Evolutionary conservation across 35 echinoderm and acorn worm species (phyloP), one percentile per base, ranked within the genome.

Genomic region (Holothuria glaberrima): DNA sequence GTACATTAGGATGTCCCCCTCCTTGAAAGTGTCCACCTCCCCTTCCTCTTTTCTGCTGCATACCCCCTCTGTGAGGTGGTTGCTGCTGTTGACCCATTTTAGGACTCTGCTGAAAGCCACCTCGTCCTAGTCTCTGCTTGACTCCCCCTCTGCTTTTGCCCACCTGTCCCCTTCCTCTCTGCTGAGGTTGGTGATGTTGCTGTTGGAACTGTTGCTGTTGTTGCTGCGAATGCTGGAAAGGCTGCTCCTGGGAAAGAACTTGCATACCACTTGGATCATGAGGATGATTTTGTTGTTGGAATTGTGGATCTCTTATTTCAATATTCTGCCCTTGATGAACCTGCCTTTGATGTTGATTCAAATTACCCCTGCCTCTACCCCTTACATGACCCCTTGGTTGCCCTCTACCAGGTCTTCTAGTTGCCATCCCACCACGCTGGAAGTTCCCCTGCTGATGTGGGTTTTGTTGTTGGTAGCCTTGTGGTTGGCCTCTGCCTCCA

Each of bases 301-400:
- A 12, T 32, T 36, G 71, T 9, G 28, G 31, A 22, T 75, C 71
- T 38, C 21, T 18, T 21, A 41, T n/a, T 38, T 38, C 71, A 36
- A 38, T n/a, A 48, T 50, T 78, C 7, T 48, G 20, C 24, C 38
- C 20, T n/a, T 78, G 74, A 84, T 84, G 56, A 54, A 9, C 13
- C n/a, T 28, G 25, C 35, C 30, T 30, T 61, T 84, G 80, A 9
- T 59, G 80, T 14, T 84, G 52, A n/a, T 24, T 57, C 80, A 84
- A 19, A 6, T 48, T 32, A 63, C 70, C 70, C 17, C 59, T 63
- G 12, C 12, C 19, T 16, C 12, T 25, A 38, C 83, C 83, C 41
- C 83, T 86, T 36, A 67, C 24, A 14, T 86, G 83, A 66, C 83
- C 83, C n/a, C n/a, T 21, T 5, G n/a, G 59, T 17, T 89, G 87